A percentile compares a stretch with the other conserved stretches of the same genome.
Conservation (phyloP, 1,140 invertebrate genomes). For the Rhyzopertha dominica region DNA sequence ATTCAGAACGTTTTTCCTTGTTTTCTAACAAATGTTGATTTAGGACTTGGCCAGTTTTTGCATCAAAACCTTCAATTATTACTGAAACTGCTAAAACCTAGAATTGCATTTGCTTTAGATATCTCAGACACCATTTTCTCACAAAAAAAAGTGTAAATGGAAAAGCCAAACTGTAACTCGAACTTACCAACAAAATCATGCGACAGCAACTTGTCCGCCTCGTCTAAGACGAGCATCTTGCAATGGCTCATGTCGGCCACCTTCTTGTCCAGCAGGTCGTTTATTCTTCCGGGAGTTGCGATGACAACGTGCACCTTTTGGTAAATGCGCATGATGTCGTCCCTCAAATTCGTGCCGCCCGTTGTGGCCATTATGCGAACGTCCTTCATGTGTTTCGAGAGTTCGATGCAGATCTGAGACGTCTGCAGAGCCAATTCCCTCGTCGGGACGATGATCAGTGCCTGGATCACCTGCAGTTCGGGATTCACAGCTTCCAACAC, state of each 20-base stretch:
- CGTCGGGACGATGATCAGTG: constrained; percentile 97
- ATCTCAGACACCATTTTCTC: no score
- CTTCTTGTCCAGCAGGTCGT: constrained; percentile 99
- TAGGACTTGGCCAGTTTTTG: no score
- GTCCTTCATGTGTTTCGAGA: constrained; percentile 94
- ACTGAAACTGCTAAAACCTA: no score
- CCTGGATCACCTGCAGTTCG: constrained; percentile 88
- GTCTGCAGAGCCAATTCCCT: constrained; percentile 98
- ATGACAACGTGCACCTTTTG: constrained; percentile 99
- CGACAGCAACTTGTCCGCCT: constrained; percentile 98
- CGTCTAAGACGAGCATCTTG: constrained; percentile 95
- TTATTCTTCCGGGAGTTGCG: constrained; percentile 97
- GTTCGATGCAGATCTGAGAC: constrained; percentile 98
- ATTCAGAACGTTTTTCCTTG: no score
- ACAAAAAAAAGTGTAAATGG: no score
- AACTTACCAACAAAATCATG: constrained; percentile 98
- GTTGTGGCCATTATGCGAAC: constrained; percentile 99
- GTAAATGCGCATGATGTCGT: constrained; percentile 99
- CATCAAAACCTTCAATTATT: no score
- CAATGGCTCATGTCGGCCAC: constrained; percentile 95
- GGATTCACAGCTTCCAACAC: constrained; percentile 93
- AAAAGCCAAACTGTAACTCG: no score
- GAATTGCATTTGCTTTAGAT: no score
- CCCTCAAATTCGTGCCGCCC: constrained; percentile 92
- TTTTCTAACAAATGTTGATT: no score